A percentile compares a stretch with the other conserved stretches of the same genome.
These are phyloP conservation scores for Cebidichthys violaceus DNA, from an alignment of 2,113 vertebrate genomes.

Conservation along the genomic window DNA sequence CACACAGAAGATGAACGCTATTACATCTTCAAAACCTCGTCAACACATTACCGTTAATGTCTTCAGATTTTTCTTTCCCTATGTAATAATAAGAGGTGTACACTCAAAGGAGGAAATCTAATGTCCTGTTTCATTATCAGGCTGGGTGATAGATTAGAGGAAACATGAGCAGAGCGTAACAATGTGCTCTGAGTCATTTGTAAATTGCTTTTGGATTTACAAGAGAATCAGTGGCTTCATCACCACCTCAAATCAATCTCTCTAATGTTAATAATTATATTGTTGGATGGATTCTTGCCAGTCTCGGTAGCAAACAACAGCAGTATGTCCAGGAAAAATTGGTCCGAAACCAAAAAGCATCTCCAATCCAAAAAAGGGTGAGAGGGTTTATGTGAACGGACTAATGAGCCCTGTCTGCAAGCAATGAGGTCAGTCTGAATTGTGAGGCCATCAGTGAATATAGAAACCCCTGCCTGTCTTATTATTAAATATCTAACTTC, in stretches of 20 bases:
- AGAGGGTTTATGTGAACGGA: neutral
- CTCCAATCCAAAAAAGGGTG: neutral
- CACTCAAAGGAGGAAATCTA: neutral
- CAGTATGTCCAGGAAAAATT: neutral
- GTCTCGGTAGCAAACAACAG: neutral
- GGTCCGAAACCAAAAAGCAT: neutral
- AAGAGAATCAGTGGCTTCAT: neutral
- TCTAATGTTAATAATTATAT: neutral
- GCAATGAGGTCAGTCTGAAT: neutral
- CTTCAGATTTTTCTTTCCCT: neutral
- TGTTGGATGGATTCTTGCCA: neutral
- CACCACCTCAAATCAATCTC: neutral
- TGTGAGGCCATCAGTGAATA: neutral
- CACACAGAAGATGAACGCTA: conserved; percentile 2
- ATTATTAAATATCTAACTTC: neutral
- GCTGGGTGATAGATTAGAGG: neutral
- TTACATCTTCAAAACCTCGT: neutral
- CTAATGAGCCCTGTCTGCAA: neutral
- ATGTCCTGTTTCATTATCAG: neutral
- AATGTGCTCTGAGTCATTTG: neutral
- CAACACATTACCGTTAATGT: neutral
- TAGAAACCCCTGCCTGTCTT: neutral
- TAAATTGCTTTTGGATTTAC: neutral
- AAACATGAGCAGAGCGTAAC: neutral
- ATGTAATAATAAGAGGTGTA: neutral